Evolutionary conservation across 1,140 invertebrate genomes (phyloP).

Genomic region (Formica exsecta): DNA sequence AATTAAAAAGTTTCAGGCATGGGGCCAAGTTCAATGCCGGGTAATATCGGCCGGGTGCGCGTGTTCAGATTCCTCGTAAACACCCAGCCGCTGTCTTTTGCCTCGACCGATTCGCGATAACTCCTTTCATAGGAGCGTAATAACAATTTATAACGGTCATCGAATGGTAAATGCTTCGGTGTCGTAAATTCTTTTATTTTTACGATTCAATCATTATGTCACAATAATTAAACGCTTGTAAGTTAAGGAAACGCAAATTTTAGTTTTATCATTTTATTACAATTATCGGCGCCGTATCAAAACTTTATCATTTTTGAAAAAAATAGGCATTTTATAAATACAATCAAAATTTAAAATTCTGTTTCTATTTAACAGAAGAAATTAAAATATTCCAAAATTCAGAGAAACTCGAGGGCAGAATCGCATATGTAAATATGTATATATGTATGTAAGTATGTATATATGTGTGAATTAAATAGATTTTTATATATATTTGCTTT

Average conservation of each 20-base stretch:
- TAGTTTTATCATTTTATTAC: not conserved
- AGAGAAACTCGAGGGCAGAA: not conserved
- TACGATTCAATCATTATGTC: conserved; percentile 26
- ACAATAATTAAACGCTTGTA: not conserved
- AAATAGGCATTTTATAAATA: not conserved
- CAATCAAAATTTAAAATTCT: not conserved
- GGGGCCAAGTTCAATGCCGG: conserved; percentile 82
- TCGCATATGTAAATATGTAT: too few species aligned
- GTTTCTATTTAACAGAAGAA: not conserved
- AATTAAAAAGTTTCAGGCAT: conserved; percentile 81
- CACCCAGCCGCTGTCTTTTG: conserved; percentile 41
- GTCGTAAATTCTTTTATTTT: conserved; percentile 1
- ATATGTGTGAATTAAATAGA: not conserved
- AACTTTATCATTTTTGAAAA: not conserved
- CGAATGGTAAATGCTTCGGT: conserved; percentile 18
- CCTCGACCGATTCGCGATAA: conserved; percentile 44
- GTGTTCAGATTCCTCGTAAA: conserved; percentile 62
- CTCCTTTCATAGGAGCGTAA: conserved; percentile 13
- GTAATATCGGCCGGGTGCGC: conserved; percentile 54
- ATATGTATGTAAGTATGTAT: too few species aligned
- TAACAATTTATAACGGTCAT: conserved; percentile 26
- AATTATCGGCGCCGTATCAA: not conserved
- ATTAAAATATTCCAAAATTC: not conserved
- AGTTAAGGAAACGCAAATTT: conserved; percentile 5
- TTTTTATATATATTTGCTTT: not conserved